A percentile compares a stretch with the other conserved stretches of the same genome.
These are phyloP conservation scores for Aphis craccivora DNA, from an alignment of 1,140 invertebrate genomes.

Conservation along the genomic window DNA sequence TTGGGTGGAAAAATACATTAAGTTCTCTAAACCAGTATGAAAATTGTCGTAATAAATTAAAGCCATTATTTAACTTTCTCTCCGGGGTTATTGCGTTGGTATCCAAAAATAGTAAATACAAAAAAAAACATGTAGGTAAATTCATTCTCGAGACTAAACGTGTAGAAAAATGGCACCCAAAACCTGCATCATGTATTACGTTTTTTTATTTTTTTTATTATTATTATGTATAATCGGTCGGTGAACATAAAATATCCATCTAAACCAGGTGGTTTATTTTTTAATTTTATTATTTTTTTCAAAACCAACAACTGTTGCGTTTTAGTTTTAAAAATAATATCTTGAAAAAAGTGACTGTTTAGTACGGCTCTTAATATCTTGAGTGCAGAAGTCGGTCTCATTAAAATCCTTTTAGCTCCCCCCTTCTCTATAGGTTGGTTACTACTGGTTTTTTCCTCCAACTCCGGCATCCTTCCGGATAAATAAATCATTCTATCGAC, in stretches of 20 bases:
- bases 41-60: slow-evolving; percentile 40
- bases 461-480: background rate
- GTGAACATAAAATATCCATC: slow-evolving; percentile 25
- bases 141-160: background rate
- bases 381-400: background rate
- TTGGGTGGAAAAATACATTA: slow-evolving; percentile 35
- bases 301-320: background rate
- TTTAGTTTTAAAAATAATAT: background rate
- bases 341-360: background rate
- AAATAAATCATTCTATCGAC: background rate
- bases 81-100: background rate
- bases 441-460: background rate
- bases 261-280: background rate
- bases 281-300: background rate
- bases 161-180: slow-evolving; percentile 24
- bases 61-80: background rate
- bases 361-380: background rate
- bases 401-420: background rate
- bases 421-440: background rate
- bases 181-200: background rate
- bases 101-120: slow-evolving; percentile 20
- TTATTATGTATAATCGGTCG: background rate
- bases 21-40: background rate
- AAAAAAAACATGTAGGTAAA: background rate
- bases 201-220: background rate